Evolutionary conservation across 2,113 vertebrate genomes (phyloP).

Genomic region (Zonotrichia leucophrys): DNA sequence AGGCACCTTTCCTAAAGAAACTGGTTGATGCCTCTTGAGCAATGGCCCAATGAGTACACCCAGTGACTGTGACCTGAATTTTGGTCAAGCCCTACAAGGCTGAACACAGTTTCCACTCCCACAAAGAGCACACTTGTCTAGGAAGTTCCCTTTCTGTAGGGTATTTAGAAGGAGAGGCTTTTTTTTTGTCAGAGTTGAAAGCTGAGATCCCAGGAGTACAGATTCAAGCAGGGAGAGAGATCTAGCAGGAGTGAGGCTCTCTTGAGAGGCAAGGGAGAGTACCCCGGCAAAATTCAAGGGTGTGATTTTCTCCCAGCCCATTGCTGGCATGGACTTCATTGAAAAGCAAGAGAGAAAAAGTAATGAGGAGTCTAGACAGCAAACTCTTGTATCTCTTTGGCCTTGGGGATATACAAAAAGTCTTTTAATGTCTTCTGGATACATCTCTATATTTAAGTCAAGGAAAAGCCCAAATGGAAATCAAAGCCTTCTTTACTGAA

Average conservation of each 20-base stretch:
- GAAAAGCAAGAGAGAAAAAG: not conserved
- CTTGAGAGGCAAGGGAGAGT: not conserved
- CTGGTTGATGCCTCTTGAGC: not conserved
- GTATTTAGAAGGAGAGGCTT: fast-evolving
- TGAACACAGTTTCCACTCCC: not conserved
- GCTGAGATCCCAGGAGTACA: not conserved
- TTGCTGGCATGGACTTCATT: fast-evolving
- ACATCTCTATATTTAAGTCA: not conserved
- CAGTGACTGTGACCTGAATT: not conserved
- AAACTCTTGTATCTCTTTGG: not conserved
- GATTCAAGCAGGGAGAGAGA: not conserved
- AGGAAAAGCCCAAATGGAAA: not conserved
- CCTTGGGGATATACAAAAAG: not conserved
- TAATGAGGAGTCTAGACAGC: not conserved
- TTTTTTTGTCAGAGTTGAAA: not conserved
- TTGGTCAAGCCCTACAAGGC: not conserved
- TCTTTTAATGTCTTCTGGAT: not conserved
- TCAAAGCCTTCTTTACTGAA: not conserved
- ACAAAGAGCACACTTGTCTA: fast-evolving
- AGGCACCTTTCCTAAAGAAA: not conserved
- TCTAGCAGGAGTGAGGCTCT: fast-evolving
- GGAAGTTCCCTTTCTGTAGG: not conserved
- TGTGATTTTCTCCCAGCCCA: not conserved
- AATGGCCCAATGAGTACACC: fast-evolving
- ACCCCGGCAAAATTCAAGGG: not conserved